These are phyloP conservation scores for Poecilia velifera DNA, from an alignment of 2,797 vertebrate genomes.

Conservation along the genomic window DNA sequence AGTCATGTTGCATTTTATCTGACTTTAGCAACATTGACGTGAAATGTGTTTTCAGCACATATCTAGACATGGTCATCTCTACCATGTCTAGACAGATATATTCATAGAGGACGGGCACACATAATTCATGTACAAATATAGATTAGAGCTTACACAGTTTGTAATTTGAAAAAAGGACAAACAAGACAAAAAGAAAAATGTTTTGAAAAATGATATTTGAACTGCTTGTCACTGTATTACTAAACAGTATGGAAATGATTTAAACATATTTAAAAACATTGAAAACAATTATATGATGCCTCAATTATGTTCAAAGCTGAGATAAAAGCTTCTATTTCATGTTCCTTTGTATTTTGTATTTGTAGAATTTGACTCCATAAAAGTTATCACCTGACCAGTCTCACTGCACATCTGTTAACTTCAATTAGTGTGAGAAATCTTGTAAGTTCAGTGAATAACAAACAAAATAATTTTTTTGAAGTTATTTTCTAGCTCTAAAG, in stretches of 20 bases:
- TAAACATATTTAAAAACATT: not conserved
- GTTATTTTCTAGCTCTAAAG: not conserved
- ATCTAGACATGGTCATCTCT: not conserved
- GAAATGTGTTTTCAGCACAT: not conserved
- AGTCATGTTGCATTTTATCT: too few species aligned
- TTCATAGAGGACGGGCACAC: not conserved
- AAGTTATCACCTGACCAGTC: not conserved
- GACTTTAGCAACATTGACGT: too few species aligned
- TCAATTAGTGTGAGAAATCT: not conserved
- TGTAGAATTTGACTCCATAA: not conserved
- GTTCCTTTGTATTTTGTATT: not conserved
- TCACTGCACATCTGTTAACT: not conserved
- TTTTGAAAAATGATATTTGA: not conserved
- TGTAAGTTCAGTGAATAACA: not conserved
- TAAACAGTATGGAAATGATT: not conserved
- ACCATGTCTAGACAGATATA: not conserved
- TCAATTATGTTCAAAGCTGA: constrained; percentile 1
- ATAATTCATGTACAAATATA: not conserved
- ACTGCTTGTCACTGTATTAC: not conserved
- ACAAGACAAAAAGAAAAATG: not conserved
- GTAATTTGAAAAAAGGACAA: not conserved
- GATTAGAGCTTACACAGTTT: not conserved
- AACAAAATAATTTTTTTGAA: not conserved
- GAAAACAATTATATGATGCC: not conserved
- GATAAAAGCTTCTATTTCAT: not conserved